Base-by-base conservation (phyloP, 64 coral and sea anemone genomes). In the Pachyseris speciosa region DNA sequence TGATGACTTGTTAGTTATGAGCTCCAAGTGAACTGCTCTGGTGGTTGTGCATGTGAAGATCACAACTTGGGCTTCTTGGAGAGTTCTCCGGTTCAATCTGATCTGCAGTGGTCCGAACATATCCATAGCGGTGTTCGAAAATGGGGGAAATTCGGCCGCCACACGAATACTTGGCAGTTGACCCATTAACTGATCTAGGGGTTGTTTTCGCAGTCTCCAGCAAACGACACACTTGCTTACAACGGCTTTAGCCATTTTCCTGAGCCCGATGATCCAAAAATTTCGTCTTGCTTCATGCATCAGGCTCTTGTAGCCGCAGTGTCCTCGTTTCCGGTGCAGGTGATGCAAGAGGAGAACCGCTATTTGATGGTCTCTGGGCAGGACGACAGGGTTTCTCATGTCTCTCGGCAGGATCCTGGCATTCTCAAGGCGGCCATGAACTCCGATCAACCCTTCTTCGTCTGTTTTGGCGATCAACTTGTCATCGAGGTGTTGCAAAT, bases 121-220 rank as follows among this genome's bases (percentile, higher is more conserved):
- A n/a, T n/a, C n/a, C n/a, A n/a, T n/a, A n/a, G n/a, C n/a, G n/a
- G n/a, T n/a, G n/a, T n/a, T n/a, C n/a, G n/a, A n/a, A n/a, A n/a
- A n/a, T 22, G 80, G 74, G 43, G 85, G 64, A 2, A 68, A 44
- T 40, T 47, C 80, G 24, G 43, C 80, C 10, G 61, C 69, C 32
- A 74, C 75, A 5, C 85, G n/a, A 1, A 89, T 27, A 78, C 31
- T 86, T 60, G 93, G 93, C 17, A 95, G 29, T 69, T 94, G 86
- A 25, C 88, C 94, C 87, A 95, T 80, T 29, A 86, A 59, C 65
- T 95, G 83, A 1, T 76, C 78, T 19, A 74, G 89, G 49, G 67
- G 89, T 43, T 84, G 83, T 53, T 51, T 61, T 61, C 88, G 75
- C 34, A 91, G 75, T 50, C 83, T 90, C 41, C 64, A 40, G 75